Evolutionary conservation across 2,888 invertebrate genomes (phyloP), one percentile per base, ranked within the genome.

Genomic region (Beris morrisii): DNA sequence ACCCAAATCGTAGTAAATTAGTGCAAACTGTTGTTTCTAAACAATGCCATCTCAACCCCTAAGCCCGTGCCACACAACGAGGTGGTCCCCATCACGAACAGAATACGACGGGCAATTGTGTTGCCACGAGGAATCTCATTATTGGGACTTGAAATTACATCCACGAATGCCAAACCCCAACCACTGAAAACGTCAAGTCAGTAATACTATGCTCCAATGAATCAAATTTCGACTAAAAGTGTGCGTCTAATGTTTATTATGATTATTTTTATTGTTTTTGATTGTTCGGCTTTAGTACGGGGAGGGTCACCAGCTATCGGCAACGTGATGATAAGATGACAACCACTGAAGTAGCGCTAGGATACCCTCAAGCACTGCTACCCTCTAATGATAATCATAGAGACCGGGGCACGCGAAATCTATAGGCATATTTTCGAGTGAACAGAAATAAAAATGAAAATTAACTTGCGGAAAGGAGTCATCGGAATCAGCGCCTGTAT

Each of bases 171-270:
- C 52, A 22, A 28, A 9, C 52, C 28, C 52, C 52, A 5, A 9
- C 15, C 50, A 3, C 13, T 50, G 7, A 7, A 13, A 30, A 30
- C n/a, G 30, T 32, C 55, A 32, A 12, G 4, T 31, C 55, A 32
- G 55, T 32, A 58, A 45, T 58, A 58, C n/a, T 45, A 61, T 38
- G 61, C 50, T 61, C 46, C 61, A 61, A 61, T 61, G 61, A 61
- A 50, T 61, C 50, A 61, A 61, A 61, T 59, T 28, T 46, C 58
- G 15, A 15, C 46, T 56, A 59, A 59, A 15, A 59, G 46, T 32
- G 61, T 61, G 50, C 61, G 61, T 50, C 61, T 61, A 61, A 61
- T 61, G 61, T 22, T 50, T 61, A 61, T 50, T 61, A 30, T 61
- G 45, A 61, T 61, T 61, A 56, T 56, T 61, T 50, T 59, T 61